A percentile compares a stretch with the other conserved stretches of the same genome.
These are phyloP conservation scores for Gambelia wislizenii DNA, from an alignment of 2,797 vertebrate genomes.

Conservation along the genomic window DNA sequence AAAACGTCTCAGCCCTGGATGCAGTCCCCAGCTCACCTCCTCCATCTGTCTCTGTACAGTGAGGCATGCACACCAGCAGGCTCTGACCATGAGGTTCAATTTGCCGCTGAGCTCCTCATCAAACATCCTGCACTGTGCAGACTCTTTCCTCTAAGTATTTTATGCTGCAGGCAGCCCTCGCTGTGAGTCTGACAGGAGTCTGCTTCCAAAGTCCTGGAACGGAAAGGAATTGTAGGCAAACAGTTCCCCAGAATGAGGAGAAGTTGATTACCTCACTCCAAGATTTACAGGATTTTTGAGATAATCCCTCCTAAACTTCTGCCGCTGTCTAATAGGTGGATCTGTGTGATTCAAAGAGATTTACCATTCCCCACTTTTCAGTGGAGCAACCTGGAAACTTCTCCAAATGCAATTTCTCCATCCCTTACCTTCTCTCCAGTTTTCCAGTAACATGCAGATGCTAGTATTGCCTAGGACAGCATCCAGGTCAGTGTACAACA, in stretches of 20 bases:
- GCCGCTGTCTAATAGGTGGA: constrained; percentile 23
- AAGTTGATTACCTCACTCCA: constrained; percentile 57
- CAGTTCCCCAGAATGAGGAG: constrained; percentile 45
- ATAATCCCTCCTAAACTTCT: constrained; percentile 49
- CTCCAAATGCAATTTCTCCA: constrained; percentile 38
- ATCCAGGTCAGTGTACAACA: neutral
- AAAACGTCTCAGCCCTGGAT: constrained; percentile 64
- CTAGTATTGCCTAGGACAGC: neutral
- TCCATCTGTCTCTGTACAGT: constrained; percentile 70
- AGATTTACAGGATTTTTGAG: constrained; percentile 46
- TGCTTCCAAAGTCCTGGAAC: constrained; percentile 60
- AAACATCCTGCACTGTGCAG: constrained; percentile 65
- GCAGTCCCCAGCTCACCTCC: constrained; percentile 62
- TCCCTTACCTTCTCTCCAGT: neutral
- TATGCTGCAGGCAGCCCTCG: constrained; percentile 61
- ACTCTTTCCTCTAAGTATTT: constrained; percentile 50
- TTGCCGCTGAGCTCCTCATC: constrained; percentile 74
- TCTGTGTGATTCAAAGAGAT: constrained; percentile 24
- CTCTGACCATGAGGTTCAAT: constrained; percentile 62
- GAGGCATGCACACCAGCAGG: constrained; percentile 63
- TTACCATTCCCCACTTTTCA: constrained; percentile 40
- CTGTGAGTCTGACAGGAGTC: constrained; percentile 63
- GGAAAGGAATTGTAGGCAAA: constrained; percentile 56
- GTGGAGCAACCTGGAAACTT: constrained; percentile 54
- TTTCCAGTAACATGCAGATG: constrained; percentile 47